phyloP scores from a whole-genome alignment of 2,113 vertebrate species.

The Tachysurus fulvidraco region DNA sequence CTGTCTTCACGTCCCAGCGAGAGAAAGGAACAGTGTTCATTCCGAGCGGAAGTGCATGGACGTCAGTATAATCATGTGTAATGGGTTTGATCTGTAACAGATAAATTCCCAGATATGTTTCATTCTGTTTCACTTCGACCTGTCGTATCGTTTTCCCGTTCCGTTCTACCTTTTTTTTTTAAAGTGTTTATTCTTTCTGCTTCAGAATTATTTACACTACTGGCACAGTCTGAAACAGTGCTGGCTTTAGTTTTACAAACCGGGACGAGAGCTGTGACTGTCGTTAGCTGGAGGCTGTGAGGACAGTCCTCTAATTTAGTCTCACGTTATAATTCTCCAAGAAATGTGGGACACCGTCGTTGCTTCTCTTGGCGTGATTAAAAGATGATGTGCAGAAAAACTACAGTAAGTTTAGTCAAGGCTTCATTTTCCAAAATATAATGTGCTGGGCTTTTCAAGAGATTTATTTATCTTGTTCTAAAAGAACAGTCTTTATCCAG shows the following conservation, averaged over 20 bases:
- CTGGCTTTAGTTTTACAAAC: constrained; percentile 31
- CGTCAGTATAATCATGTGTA: background rate
- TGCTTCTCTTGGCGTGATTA: constrained; percentile 15
- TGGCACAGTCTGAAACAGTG: background rate
- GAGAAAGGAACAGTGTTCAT: background rate
- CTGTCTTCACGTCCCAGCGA: background rate
- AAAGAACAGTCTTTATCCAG: background rate
- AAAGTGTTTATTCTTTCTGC: constrained; percentile 12
- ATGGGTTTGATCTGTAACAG: background rate
- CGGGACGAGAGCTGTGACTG: constrained; percentile 33
- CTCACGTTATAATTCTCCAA: constrained; percentile 28
- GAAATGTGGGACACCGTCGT: constrained; percentile 19
- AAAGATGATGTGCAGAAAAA: constrained; percentile 28
- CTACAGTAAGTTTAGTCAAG: background rate
- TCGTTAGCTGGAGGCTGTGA: constrained; percentile 39
- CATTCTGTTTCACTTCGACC: background rate
- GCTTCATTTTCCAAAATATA: constrained; percentile 21
- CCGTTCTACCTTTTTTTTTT: background rate
- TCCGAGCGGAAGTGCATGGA: constrained; percentile 10
- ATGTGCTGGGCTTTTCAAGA: background rate
- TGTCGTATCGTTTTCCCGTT: background rate
- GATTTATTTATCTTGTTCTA: background rate
- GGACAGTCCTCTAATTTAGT: constrained; percentile 38
- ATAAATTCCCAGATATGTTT: background rate
- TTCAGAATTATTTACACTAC: background rate